Base-by-base conservation (phyloP, 1,140 invertebrate species). In the Heterodera schachtii region DNA sequence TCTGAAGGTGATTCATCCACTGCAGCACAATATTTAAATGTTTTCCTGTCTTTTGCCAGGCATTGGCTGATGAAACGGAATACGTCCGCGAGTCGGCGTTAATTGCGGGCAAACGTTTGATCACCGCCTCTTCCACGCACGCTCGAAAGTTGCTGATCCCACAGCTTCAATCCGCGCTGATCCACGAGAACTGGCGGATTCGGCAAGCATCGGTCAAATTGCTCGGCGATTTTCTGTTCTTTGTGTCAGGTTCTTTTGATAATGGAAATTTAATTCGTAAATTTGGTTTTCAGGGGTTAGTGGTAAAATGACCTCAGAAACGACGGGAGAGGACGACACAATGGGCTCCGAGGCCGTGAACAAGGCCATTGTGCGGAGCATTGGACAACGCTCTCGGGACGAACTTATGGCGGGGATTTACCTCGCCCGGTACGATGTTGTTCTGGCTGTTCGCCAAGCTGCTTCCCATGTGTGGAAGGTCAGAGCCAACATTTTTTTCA, bases 291-390 rank as follows among this genome's bases (percentile, higher is more conserved):
- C 5, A 83, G 92, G 92, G 91, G 96, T 98, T 0, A 95, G 95
- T 75, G 97, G 97, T 73, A 99, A 99, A 91, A 98, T 98, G 96
- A 97, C 95, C 19, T 98, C 97, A 0, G 96, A 98, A 91, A 98
- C 96, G 2, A 95, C 95, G 3, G 95, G 94, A 86, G 97, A 99
- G 90, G 97, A 99, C 91, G 97, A 99, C 90, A 99, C 98, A 90
- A 98, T 99, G 91, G 97, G 97, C 76, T 98, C 97, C 0, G 97
- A 98, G 91, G 94, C 95, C 85, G 97, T 96, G 0, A 95, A 98
- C 87, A 91, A 91, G 19, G 69, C 69, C 69, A 71, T 71, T 19
- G 69, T 71, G 9, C 69, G 69, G 21, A 43, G 69, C 21, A 71
- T 71, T 31, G 69, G 97, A 11, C 92, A 92, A 4, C 95, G 98